A percentile compares a stretch with the other conserved stretches of the same genome.
phyloP scores from a whole-genome alignment of 2,113 vertebrate species.

The Apeltes quadracus region DNA sequence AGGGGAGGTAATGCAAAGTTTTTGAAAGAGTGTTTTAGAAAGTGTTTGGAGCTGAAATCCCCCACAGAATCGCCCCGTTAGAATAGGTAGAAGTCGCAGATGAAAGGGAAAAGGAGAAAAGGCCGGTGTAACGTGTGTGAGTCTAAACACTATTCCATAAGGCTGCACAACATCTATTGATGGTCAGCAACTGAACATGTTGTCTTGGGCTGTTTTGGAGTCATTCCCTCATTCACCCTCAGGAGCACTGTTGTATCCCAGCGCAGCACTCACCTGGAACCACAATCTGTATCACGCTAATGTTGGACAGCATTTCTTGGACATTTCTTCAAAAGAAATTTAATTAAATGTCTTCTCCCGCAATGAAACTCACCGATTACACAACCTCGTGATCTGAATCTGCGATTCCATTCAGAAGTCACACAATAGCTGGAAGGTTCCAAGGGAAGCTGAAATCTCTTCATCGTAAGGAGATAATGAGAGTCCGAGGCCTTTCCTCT shows the following conservation, averaged over 20 bases:
- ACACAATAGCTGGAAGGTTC: conserved; percentile 24
- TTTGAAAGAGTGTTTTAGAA: too few relatives aligned
- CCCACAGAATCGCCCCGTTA: neutral
- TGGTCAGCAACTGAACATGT: neutral
- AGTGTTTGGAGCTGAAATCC: too few relatives aligned
- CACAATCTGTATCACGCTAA: neutral
- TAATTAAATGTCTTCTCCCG: too few relatives aligned
- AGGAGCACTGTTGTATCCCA: neutral
- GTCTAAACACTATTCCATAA: neutral
- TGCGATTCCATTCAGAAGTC: conserved; percentile 1
- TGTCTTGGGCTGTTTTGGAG: neutral
- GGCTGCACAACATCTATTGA: neutral
- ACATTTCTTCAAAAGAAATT: too few relatives aligned
- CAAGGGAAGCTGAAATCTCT: conserved; percentile 15
- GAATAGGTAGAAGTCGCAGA: neutral
- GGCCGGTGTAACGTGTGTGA: neutral
- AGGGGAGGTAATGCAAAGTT: too few relatives aligned
- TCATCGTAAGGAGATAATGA: conserved; percentile 18
- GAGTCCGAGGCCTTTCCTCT: conserved; percentile 22
- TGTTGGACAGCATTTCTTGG: neutral
- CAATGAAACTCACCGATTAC: neutral
- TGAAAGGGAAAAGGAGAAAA: neutral
- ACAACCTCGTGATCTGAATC: conserved; percentile 19
- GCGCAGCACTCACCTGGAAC: neutral
- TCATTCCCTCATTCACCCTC: neutral